Evolutionary conservation across 2,797 vertebrate species (phyloP).

Genomic region (Rhyacichthys aspro): DNA sequence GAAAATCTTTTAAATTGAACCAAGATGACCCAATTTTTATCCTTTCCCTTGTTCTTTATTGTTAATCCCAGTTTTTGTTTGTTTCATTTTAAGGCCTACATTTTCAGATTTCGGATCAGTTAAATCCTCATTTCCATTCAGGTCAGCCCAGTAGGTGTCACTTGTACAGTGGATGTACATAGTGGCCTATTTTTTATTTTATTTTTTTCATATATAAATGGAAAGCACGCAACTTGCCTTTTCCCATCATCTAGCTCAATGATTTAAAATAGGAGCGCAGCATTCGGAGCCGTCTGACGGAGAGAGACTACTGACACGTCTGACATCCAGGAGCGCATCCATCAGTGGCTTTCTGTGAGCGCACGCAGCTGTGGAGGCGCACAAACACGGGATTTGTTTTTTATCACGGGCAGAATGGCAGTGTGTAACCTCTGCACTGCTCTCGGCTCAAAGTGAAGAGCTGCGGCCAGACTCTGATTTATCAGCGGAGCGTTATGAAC

Average conservation of each 20-base stretch:
- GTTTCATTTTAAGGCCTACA: no score
- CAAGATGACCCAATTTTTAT: no score
- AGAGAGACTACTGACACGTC: conserved; percentile 39
- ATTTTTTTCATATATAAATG: no score
- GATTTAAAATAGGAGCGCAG: conserved; percentile 26
- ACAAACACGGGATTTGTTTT: conserved; percentile 27
- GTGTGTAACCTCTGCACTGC: conserved; percentile 39
- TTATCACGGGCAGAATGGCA: conserved; percentile 34
- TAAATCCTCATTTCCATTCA: neutral
- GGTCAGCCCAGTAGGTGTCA: neutral
- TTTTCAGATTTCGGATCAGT: neutral
- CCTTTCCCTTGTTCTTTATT: no score
- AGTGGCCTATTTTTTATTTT: neutral
- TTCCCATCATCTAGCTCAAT: conserved; percentile 25
- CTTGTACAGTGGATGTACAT: neutral
- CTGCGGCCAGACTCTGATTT: conserved; percentile 41
- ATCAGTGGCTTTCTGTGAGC: conserved; percentile 42
- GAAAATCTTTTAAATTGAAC: no score
- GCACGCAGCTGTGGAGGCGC: conserved; percentile 24
- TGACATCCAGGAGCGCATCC: conserved; percentile 41
- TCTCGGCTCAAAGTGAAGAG: conserved; percentile 35
- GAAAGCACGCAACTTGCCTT: conserved; percentile 17
- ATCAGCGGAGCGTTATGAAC: conserved; percentile 57
- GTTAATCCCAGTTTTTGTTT: no score
- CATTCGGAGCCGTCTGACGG: conserved; percentile 39